Evolutionary conservation across 2,797 vertebrate genomes (phyloP).

Genomic region (Scyliorhinus canicula): DNA sequence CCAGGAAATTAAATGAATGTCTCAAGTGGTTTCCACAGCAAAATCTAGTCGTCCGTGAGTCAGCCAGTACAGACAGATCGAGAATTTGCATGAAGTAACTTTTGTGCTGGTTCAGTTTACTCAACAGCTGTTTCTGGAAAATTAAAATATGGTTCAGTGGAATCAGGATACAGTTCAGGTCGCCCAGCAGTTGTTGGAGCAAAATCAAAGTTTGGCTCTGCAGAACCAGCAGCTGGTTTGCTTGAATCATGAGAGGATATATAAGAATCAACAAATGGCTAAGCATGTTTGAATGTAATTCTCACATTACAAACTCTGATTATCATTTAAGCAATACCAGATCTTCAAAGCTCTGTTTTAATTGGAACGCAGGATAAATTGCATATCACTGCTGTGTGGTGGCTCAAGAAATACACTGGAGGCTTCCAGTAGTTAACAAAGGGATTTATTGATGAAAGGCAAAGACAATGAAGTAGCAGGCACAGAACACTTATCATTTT

Average conservation of each 20-base stretch:
- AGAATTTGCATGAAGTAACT: slow-evolving; percentile 18
- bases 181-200: slow-evolving; percentile 19
- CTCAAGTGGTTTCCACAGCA: neutral
- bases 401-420: too few species aligned
- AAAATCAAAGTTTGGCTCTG: slow-evolving; percentile 4
- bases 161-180: slow-evolving; percentile 17
- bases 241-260: neutral
- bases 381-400: too few species aligned
- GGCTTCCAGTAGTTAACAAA: too few species aligned
- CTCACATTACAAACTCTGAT: neutral
- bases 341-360: neutral
- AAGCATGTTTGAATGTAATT: neutral
- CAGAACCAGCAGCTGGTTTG: slow-evolving; percentile 13
- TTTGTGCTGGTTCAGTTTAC: slow-evolving; percentile 22
- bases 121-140: neutral
- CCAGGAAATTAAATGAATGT: neutral
- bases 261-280: neutral
- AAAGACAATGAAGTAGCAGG: too few species aligned
- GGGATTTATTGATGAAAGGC: too few species aligned
- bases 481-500: too few species aligned
- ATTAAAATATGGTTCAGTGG: slow-evolving; percentile 28
- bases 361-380: neutral
- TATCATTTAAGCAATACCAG: neutral
- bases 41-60: neutral
- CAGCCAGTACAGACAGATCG: neutral